Percentiles rank a stretch among this genome's conserved stretches.
Evolutionary conservation across 2,888 invertebrate genomes (phyloP).

Genomic region (Cephus pygmeus): DNA sequence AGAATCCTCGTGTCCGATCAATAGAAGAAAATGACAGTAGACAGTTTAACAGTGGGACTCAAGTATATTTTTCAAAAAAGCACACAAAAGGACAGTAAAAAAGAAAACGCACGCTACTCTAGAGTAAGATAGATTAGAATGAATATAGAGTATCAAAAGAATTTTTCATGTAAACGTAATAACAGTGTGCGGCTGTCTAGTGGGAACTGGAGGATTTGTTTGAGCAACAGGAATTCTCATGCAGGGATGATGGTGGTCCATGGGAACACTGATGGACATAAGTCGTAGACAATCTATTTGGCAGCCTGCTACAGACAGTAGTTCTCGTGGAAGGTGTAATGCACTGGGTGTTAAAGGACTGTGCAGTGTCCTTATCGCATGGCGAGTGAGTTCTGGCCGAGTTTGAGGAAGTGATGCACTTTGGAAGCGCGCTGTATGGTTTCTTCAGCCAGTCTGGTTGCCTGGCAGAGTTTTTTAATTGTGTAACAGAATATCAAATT

Average conservation of each 20-base stretch:
- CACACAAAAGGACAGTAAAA: not conserved
- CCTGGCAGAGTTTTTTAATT: conserved; percentile 24
- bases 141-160: conserved; percentile 1
- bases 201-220: conserved; percentile 7
- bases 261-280: not conserved
- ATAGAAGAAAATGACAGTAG: not conserved
- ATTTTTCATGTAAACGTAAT: not conserved
- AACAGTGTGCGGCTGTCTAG: not conserved
- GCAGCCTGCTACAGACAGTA: not conserved
- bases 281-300: not conserved
- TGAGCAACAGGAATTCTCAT: not conserved
- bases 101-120: not conserved
- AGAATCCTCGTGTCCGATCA: not conserved
- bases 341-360: not conserved
- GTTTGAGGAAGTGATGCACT: conserved; percentile 8
- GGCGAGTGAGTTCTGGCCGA: not conserved
- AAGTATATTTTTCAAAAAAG: not conserved
- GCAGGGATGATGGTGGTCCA: not conserved
- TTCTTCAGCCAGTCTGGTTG: conserved; percentile 45
- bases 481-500: not conserved
- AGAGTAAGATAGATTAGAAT: not conserved
- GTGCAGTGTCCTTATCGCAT: not conserved
- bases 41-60: not conserved
- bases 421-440: conserved; percentile 38
- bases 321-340: conserved; percentile 2